Percentiles rank a stretch among this genome's conserved stretches.
phyloP scores from a whole-genome alignment of 2,888 invertebrate species.

The Drosophila birchii region DNA sequence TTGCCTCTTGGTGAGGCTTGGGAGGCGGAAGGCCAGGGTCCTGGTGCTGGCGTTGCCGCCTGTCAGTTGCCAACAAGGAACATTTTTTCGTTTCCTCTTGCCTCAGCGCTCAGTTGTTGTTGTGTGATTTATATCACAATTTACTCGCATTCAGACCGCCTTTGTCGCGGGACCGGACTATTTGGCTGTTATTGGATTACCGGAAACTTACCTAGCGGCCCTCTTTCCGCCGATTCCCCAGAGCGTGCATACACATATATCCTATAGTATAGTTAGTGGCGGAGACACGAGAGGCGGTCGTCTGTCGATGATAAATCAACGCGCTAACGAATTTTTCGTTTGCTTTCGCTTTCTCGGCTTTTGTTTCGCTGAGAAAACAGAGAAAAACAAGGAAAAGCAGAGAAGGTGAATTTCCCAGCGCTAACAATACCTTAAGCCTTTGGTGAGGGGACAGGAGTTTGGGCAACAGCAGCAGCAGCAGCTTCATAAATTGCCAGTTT shows the following conservation, averaged over 20 bases:
- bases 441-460: constrained; percentile 34
- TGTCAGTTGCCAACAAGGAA: constrained; percentile 61
- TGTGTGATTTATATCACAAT: constrained; percentile 77
- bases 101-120: constrained; percentile 3
- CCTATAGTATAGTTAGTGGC: constrained; percentile 7
- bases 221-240: constrained; percentile 7
- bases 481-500: constrained; percentile 73
- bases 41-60: constrained; percentile 27
- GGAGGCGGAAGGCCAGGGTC: not conserved
- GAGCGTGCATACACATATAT: constrained; percentile 10
- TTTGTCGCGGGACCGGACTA: constrained; percentile 24
- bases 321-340: constrained; percentile 64
- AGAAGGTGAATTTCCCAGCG: constrained; percentile 26
- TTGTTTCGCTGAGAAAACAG: constrained; percentile 20
- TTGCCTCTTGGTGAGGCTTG: constrained; percentile 2
- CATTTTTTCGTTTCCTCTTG: constrained; percentile 32
- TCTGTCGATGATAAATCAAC: constrained; percentile 74
- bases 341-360: constrained; percentile 47
- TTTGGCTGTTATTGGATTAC: constrained; percentile 71
- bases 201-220: constrained; percentile 38
- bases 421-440: constrained; percentile 71
- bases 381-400: not conserved
- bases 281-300: constrained; percentile 10
- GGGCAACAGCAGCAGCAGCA: not conserved
- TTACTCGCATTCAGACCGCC: constrained; percentile 64